Base-by-base conservation (phyloP, 1,140 invertebrate genomes). In the Drosophila suzukii region DNA sequence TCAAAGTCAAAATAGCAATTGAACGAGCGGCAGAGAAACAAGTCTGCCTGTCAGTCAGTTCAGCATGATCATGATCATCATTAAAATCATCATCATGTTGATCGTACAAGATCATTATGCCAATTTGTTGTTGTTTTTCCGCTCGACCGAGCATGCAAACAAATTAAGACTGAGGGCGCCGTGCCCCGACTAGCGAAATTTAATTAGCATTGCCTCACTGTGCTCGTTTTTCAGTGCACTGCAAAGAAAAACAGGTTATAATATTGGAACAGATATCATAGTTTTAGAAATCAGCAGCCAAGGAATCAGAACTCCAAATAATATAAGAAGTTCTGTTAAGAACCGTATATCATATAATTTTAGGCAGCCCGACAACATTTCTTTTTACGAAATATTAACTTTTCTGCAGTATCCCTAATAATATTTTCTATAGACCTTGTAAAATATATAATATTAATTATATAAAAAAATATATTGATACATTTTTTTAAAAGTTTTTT, bases 61-160 rank as follows among this genome's bases (percentile, higher is more conserved):
- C 49, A 81, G 41, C 27, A 60, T 62, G 55, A 55, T 75, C 50
- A 50, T 71, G 10, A 60, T 46, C 20, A 20, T 20, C 7, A 15
- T 17, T 7, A 54, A 50, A 10, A 51, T 51, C n/a, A 56, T 70
- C 38, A 60, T 38, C 32, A 27, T 78, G 56, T 36, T 51, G 47
- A 72, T 78, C 77, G 49, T 70, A 63, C 54, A 44, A 53, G 82
- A 86, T 81, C 82, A 89, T 82, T 65, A 79, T 84, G 80, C 68
- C 65, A 70, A 89, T 84, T 75, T 85, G 59, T 68, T 78, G 58
- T 84, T 84, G 73, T 71, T 80, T 89, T 88, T 88, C 84, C 75
- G 83, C 83, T 89, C 65, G 59, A 62, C 84, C 67, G 81, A 88
- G 83, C 83, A 88, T 88, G 83, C 83, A 83, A 88, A 88, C 81